Evolutionary conservation across 2,888 invertebrate genomes (phyloP).

Genomic region (Drosophila mulleri): DNA sequence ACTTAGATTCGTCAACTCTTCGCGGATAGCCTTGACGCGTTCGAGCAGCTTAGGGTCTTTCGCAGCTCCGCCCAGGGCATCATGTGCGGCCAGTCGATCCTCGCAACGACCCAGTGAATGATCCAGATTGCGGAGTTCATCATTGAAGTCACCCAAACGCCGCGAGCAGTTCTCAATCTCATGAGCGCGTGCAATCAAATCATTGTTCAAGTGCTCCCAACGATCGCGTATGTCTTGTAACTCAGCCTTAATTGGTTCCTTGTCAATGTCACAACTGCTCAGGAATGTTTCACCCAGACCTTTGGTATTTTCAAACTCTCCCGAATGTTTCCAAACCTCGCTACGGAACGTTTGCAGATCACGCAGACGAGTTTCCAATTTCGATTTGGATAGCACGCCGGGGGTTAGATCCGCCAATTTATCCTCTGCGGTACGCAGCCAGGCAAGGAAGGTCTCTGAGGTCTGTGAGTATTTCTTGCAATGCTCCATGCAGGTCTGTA

Average conservation of each 20-base stretch:
- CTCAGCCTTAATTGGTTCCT: constrained; percentile 94
- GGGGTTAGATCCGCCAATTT: constrained; percentile 92
- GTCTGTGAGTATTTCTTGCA: constrained; percentile 95
- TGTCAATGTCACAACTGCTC: constrained; percentile 94
- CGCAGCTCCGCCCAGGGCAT: constrained; percentile 90
- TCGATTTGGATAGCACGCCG: constrained; percentile 92
- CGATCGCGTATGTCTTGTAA: constrained; percentile 92
- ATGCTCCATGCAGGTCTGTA: constrained; percentile 96
- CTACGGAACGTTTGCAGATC: constrained; percentile 95
- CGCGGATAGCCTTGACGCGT: constrained; percentile 92
- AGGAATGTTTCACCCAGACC: constrained; percentile 95
- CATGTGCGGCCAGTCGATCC: constrained; percentile 90
- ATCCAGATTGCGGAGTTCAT: constrained; percentile 93
- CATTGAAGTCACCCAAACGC: constrained; percentile 93
- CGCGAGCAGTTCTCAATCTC: constrained; percentile 91
- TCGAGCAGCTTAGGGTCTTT: constrained; percentile 94
- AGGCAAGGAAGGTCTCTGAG: constrained; percentile 93
- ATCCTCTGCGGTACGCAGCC: constrained; percentile 95
- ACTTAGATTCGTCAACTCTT: constrained; percentile 92
- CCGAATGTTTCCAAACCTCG: constrained; percentile 96
- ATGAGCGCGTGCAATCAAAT: constrained; percentile 85
- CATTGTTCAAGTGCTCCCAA: constrained; percentile 96
- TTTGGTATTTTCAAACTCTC: constrained; percentile 95
- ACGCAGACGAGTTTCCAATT: constrained; percentile 94
- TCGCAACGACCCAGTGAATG: constrained; percentile 94